Conservation (phyloP, 64 coral and sea anemone genomes). For the Montipora foliosa region DNA sequence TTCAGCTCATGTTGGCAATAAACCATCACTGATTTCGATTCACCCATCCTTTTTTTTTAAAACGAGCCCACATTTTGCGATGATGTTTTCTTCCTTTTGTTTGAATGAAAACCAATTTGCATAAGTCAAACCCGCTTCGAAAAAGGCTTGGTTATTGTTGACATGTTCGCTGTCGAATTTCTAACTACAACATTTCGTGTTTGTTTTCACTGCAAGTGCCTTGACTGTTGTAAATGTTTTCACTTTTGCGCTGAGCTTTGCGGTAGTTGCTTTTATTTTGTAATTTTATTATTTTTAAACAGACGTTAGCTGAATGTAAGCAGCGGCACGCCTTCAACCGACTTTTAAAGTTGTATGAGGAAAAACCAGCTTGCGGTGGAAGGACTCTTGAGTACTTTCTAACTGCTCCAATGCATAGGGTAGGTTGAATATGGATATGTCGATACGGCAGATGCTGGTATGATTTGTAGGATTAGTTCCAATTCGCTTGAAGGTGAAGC, state of each 20-base stretch:
- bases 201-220: not conserved
- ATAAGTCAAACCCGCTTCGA: no score
- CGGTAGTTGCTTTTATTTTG: not conserved
- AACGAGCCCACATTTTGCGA: no score
- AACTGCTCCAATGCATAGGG: conserved; percentile 93
- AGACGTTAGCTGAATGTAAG: conserved; percentile 97
- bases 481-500: no score
- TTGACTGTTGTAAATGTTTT: not conserved
- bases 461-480: no score
- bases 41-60: no score
- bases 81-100: no score
- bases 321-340: conserved; percentile 86
- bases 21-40: no score
- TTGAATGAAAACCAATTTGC: no score
- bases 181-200: not conserved
- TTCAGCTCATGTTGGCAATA: no score
- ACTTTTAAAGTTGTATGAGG: conserved; percentile 84
- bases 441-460: no score
- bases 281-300: not conserved
- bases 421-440: conserved; percentile 15
- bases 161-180: no score
- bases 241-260: not conserved
- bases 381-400: conserved; percentile 89
- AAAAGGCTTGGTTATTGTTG: no score
- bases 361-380: conserved; percentile 79